Base-by-base conservation (phyloP, 2,888 invertebrate genomes). In the Cheilosia pagana region DNA sequence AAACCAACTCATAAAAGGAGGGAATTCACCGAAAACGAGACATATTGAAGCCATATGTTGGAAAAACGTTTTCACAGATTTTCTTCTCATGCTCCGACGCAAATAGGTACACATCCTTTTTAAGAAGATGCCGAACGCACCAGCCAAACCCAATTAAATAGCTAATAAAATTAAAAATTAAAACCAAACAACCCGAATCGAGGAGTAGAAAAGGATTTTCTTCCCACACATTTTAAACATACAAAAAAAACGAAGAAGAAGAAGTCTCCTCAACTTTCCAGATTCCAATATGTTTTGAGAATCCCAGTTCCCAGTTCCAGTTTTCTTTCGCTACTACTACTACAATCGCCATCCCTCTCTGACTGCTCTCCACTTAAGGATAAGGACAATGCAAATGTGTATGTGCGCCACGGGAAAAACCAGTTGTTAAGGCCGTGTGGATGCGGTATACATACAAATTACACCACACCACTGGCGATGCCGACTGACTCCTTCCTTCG, bases 371-470 rank as follows among this genome's bases (percentile, higher is more conserved):
- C 19, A 31, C 23, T 65, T 59, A 75, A 83, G 79, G 83, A 82
- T 72, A 35, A 35, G 12, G 35, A 35, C 31, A 50, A 57, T 28
- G 53, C 68, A 31, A 48, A 57, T 70, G 81, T 65, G 75, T 63
- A 50, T 67, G 67, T 59, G 41, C 14, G 41, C 14, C 35, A 62
- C 53, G 75, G 78, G 79, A 85, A 79, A 85, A 85, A 85, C 79
- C 85, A 85, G 85, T 85, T 85, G 71, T 43, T 23, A 53, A 53
- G 16, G 35, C 5, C 21, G 19, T 35, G 23, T 45, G n/a, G 14
- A 57, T 31, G 45, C 45, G 19, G 19, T 19, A 55, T 31, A 35
- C 75, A 45, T 23, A 31, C 31, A 43, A 35, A n/a, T 6, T 28
- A 10, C 21, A 21, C 50, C 21, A 12, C 23, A 21, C 48, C 16